Evolutionary conservation across 1,140 invertebrate genomes (phyloP), one percentile per base, ranked within the genome.

Genomic region (Lepidurus arcticus): DNA sequence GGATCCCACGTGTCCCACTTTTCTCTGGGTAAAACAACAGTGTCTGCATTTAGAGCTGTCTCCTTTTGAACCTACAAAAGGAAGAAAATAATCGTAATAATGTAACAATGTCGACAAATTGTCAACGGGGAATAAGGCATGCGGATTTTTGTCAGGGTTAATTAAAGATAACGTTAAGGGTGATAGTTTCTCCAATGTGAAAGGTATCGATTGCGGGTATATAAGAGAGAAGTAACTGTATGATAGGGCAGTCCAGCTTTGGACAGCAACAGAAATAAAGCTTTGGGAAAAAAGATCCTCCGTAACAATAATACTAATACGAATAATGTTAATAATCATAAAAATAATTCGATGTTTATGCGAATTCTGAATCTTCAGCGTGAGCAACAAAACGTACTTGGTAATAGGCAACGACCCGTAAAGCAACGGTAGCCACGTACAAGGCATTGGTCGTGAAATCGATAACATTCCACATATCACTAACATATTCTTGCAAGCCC

Each of bases 401-500:
- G 83, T 93, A 92, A 86, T 97, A 97, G 10, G 96, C 95, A 8
- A 98, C 95, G 16, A 98, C 89, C 75, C 97, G 89, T 42, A 99
- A 88, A 3, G 95, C 95, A 43, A 98, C 93, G 0, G 96, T 98
- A 73, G 96, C 96, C 74, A 99, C 95, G 85, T 99, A 99, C 16
- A 98, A 86, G 6, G 96, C 96, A 86, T 98, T 99, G 24, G 97
- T 99, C 77, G 98, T 94, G 85, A 99, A 99, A 87, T 99, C 97
- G 80, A 99, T 93, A 75, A 99, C 96, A 85, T 99, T 99, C 97
- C 97, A 99, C 96, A 98, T 98, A 86, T 99, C 97, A 82, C 93
- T 92, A 45, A 95, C 91, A 84, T 99, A 99, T 84, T 98, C 96
- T 82, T 95, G 91, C 34, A 98, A 87, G 0, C 97, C 97, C 80